Evolutionary conservation across 37 sponge, comb jelly and placozoan species (phyloP), one percentile per base, ranked within the genome.

Genomic region (Haliclona indistincta): DNA sequence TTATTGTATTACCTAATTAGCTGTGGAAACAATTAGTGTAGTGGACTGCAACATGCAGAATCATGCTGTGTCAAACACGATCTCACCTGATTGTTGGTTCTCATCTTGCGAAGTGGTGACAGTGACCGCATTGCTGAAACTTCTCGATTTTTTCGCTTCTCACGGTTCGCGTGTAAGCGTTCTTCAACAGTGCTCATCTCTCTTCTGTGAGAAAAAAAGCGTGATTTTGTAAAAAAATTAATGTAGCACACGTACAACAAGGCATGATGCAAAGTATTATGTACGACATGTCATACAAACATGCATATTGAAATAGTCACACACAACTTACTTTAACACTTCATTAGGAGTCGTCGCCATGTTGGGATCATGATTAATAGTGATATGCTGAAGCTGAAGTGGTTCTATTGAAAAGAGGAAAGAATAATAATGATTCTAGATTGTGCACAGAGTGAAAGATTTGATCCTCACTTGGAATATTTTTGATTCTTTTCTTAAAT

Each of bases 401-500:
- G n/a, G n/a, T n/a, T n/a, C n/a, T n/a, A n/a, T n/a, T n/a, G n/a
- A n/a, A 47, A 47, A 47, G 49, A 13, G 13, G 13, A 17, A 47
- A 47, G 49, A 47, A 47, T 47, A 47, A 47, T 17, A 47, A 47
- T 8, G 49, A 17, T 47, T 47, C 49, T n/a, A n/a, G n/a, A n/a
- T n/a, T n/a, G n/a, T n/a, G n/a, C n/a, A n/a, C n/a, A n/a, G n/a
- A n/a, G n/a, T n/a, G n/a, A n/a, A n/a, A n/a, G n/a, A n/a, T 47
- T 47, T 17, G 49, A 47, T 17, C 49, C 13, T 47, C 13, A 47
- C 49, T 13, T 47, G 49, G 49, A 17, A 47, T 13, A 47, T 17
- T 47, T 13, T 47, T 58, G 7, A 58, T 20, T 58, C 60, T 58
- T n/a, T 58, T 58, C 28, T 58, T 58, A n/a, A n/a, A n/a, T n/a